Percentiles rank a stretch among this genome's conserved stretches.
These are phyloP conservation scores for Harpagoxenus sublaevis DNA, from an alignment of 2,888 invertebrate genomes.

Conservation along the genomic window DNA sequence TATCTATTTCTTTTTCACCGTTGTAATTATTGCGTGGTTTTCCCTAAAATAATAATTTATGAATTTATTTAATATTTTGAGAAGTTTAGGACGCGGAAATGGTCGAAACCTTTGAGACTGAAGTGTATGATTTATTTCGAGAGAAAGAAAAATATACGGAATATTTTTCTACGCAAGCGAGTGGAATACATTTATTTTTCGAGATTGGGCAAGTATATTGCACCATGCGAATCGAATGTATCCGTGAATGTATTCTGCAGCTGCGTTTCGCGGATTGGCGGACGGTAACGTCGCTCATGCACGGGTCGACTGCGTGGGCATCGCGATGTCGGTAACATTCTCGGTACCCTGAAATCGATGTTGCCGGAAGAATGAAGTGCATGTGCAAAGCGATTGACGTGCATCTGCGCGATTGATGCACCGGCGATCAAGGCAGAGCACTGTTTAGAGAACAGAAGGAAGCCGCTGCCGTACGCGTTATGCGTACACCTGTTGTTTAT, in stretches of 20 bases:
- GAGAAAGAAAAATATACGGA: neutral
- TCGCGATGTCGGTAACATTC: slow-evolving; percentile 68
- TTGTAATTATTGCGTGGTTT: neutral
- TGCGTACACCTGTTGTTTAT: slow-evolving; percentile 8
- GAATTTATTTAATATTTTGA: neutral
- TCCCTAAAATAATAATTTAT: neutral
- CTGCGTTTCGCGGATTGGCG: slow-evolving; percentile 62
- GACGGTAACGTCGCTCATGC: slow-evolving; percentile 72
- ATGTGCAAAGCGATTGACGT: slow-evolving; percentile 46
- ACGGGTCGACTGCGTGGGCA: slow-evolving; percentile 56
- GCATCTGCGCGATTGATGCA: slow-evolving; percentile 46
- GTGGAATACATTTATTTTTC: neutral
- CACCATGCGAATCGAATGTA: slow-evolving; percentile 40
- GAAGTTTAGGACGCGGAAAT: neutral
- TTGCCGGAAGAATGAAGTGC: slow-evolving; percentile 57
- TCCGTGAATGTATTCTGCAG: slow-evolving; percentile 39
- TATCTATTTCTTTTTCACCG: neutral
- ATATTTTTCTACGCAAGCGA: neutral
- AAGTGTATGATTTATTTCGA: neutral
- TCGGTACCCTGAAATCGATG: slow-evolving; percentile 56
- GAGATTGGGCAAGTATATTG: neutral
- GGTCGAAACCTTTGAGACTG: neutral
- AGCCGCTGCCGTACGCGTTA: neutral
- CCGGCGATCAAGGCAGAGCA: slow-evolving; percentile 32
- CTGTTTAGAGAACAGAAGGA: neutral